Evolutionary conservation across 2,888 invertebrate genomes (phyloP), one percentile per base, ranked within the genome.

Genomic region (Gerosis bhagava): DNA sequence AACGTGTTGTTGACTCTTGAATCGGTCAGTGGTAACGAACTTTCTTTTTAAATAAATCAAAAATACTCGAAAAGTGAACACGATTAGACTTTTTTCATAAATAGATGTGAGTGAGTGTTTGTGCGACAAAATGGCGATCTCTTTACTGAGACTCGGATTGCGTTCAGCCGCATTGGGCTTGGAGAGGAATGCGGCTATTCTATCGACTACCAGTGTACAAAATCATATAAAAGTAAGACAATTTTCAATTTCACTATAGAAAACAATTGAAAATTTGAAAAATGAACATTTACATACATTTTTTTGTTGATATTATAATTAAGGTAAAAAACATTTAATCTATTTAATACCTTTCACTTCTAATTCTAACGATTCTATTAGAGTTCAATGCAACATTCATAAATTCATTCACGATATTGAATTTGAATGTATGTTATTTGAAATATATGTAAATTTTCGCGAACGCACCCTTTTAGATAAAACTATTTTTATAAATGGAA

Each of bases 51-150:
- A n/a, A n/a, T n/a, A n/a, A n/a, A n/a, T n/a, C n/a, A n/a, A n/a
- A n/a, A n/a, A n/a, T n/a, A n/a, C n/a, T n/a, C n/a, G n/a, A n/a
- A n/a, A n/a, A 29, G 12, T 17, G 13, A 26, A 5, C 24, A 31
- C 22, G 24, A n/a, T 17, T 31, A 15, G 15, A 12, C 24, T 22
- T 7, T 25, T 22, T 32, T 28, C 22, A 46, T 34, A 21, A 51
- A 43, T 47, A 47, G 46, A 54, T 45, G 49, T 50, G 49, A 28
- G 49, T 45, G 53, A 51, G 41, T 55, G 52, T 36, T 51, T 39
- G 34, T 49, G 62, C 52, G 52, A 34, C 40, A 77, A 75, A 62
- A 90, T 90, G 90, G 90, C 90, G 64, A 68, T 83, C 47, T 82
- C 89, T 10, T 55, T 90, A 39, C 69, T 86, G 62, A 75, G 84